Evolutionary conservation across 64 coral and sea anemone species (phyloP).

Genomic region (Montipora foliosa): DNA sequence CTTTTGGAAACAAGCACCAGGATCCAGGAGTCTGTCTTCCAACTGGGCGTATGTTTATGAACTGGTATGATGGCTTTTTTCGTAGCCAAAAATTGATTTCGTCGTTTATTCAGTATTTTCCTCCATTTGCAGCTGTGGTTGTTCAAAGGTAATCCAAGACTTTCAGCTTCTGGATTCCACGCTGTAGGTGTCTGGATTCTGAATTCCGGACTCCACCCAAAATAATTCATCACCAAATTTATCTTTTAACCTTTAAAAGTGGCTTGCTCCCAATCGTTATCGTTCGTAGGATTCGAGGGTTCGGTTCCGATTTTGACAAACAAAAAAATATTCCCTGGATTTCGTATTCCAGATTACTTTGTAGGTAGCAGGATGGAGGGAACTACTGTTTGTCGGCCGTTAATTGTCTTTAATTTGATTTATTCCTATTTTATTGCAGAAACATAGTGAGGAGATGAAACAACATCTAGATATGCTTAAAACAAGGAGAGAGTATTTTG

Average conservation of each 20-base stretch:
- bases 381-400: too few species aligned
- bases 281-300: neutral
- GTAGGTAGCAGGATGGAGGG: too few species aligned
- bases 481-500: neutral
- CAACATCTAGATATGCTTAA: conserved; percentile 3
- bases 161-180: too few species aligned
- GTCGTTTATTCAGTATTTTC: neutral
- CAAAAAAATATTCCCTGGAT: too few species aligned
- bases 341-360: too few species aligned
- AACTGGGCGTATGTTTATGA: conserved; percentile 23
- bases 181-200: too few species aligned
- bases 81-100: neutral
- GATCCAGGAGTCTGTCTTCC: neutral
- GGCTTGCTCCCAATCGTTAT: neutral
- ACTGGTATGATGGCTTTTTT: neutral
- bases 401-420: too few species aligned
- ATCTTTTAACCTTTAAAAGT: neutral
- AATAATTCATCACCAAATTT: neutral
- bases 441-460: conserved; percentile 37
- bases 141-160: too few species aligned
- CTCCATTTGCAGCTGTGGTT: neutral
- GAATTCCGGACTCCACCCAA: neutral
- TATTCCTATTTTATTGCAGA: neutral
- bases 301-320: too few species aligned
- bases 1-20: conserved; percentile 4